A percentile compares a stretch with the other conserved stretches of the same genome.
Evolutionary conservation across 2,113 vertebrate genomes (phyloP).

Genomic region (Pseudopodoces humilis): DNA sequence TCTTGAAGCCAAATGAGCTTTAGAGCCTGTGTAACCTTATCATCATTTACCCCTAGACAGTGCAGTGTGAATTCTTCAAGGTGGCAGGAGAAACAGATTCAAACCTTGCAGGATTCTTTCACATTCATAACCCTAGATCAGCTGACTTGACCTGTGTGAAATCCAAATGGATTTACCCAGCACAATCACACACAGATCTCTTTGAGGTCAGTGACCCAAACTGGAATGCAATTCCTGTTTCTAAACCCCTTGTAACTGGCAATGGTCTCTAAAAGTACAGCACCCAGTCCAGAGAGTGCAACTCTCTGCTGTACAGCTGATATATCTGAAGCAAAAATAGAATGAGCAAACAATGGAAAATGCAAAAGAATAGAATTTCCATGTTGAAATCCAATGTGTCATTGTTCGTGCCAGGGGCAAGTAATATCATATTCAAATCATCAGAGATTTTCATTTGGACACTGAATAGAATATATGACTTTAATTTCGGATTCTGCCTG

Average conservation of each 20-base stretch:
- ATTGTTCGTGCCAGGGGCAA: not conserved
- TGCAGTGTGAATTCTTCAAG: not conserved
- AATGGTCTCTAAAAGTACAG: not conserved
- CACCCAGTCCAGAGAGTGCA: not conserved
- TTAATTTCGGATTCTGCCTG: not conserved
- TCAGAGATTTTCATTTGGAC: not conserved
- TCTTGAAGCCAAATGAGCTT: not conserved
- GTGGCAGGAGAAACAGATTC: not conserved
- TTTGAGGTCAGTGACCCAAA: not conserved
- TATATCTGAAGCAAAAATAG: not conserved
- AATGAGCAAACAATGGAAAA: not conserved
- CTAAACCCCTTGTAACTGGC: not conserved
- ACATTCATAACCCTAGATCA: not conserved
- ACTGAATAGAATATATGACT: not conserved
- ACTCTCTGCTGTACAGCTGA: not conserved
- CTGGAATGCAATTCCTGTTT: not conserved
- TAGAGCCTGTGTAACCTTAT: not conserved
- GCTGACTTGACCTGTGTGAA: not conserved
- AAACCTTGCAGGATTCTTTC: not conserved
- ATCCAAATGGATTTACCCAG: not conserved
- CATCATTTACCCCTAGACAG: not conserved
- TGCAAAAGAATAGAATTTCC: not conserved
- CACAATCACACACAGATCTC: not conserved
- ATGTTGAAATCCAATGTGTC: not conserved
- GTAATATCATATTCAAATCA: not conserved